Conservation (phyloP, 2,113 vertebrate genomes). For the Chlamydotis undulata region DNA sequence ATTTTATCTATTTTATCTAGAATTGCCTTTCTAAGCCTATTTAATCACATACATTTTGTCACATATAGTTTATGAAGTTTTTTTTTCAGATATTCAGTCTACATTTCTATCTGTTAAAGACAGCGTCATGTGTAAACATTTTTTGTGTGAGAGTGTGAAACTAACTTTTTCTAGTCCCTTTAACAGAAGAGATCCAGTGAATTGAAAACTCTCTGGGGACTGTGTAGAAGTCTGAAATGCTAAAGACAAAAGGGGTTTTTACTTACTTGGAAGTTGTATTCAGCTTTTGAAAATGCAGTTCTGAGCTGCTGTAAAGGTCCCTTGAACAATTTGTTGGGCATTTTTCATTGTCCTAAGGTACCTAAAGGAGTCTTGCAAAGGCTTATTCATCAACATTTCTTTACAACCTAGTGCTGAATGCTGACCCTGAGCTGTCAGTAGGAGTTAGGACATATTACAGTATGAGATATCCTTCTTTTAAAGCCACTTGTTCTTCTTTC, state of each 20-base stretch:
- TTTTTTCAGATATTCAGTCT: neutral
- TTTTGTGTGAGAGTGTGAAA: neutral
- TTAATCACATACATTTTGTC: neutral
- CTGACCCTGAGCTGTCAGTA: constrained; percentile 35
- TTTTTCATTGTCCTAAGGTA: neutral
- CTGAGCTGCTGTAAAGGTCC: neutral
- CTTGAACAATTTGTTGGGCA: neutral
- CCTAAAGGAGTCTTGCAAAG: neutral
- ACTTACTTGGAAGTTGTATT: neutral
- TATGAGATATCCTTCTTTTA: neutral
- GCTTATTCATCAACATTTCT: constrained; percentile 18
- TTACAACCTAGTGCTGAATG: neutral
- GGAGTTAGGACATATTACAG: neutral
- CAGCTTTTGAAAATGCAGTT: neutral
- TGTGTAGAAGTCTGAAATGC: neutral
- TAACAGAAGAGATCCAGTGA: neutral
- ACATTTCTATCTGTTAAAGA: neutral
- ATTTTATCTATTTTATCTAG: neutral
- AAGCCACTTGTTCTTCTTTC: neutral
- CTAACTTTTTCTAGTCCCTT: neutral
- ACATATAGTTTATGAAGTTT: neutral
- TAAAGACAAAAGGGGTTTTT: neutral
- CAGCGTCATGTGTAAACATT: neutral
- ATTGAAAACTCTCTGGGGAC: neutral
- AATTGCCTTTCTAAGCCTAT: neutral